Conservation (phyloP, 2,113 vertebrate species). For the Podarcis cretensis region DNA sequence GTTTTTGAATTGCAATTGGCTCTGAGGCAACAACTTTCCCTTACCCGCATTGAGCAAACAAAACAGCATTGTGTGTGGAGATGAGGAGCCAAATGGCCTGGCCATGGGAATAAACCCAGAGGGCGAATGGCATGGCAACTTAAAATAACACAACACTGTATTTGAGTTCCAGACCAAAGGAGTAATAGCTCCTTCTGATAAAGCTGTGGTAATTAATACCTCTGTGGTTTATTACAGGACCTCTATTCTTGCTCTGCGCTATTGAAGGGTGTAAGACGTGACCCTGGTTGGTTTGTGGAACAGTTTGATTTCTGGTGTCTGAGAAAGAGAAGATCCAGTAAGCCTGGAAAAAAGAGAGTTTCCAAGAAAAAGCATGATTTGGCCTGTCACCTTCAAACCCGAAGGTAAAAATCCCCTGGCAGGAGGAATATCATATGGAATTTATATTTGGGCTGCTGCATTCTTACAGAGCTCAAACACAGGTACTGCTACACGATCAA, state of each 20-base stretch:
- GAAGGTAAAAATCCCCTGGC: not conserved
- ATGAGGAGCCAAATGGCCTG: not conserved
- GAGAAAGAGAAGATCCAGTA: constrained; percentile 5
- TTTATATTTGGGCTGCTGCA: not conserved
- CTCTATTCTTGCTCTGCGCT: not conserved
- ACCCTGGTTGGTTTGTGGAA: not conserved
- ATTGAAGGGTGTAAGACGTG: constrained; percentile 6
- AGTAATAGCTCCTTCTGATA: not conserved
- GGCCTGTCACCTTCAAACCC: constrained; percentile 1
- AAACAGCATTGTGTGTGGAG: not conserved
- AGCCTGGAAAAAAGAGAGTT: not conserved
- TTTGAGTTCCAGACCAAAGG: not conserved
- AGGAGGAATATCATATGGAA: not conserved
- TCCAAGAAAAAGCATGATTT: not conserved
- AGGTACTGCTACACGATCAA: not conserved
- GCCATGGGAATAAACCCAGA: not conserved
- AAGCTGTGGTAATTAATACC: not conserved
- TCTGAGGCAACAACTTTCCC: constrained; percentile 39
- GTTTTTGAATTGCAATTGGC: constrained; percentile 18
- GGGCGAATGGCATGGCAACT: constrained; percentile 1
- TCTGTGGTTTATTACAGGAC: not conserved
- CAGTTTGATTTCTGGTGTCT: constrained; percentile 6
- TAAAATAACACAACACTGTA: not conserved
- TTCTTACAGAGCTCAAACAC: not conserved
- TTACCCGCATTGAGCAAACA: constrained; percentile 14